Conservation (phyloP, 2,113 vertebrate species). For the Xerus inauris region DNA sequence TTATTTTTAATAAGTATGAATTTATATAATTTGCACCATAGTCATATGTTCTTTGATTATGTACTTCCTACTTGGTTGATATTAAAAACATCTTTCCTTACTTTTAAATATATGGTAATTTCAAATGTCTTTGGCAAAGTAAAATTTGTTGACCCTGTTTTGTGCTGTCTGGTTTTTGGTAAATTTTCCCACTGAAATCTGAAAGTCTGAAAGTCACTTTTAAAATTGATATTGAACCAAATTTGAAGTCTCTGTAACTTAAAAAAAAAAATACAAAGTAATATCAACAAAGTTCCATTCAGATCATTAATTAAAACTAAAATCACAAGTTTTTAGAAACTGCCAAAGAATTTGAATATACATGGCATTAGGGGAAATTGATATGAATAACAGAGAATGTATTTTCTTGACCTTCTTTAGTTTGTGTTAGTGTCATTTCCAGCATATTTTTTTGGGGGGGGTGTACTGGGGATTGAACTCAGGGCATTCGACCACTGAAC, state of each 20-base stretch:
- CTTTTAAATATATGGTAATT: not conserved
- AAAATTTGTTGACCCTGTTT: conserved; percentile 11
- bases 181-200: not conserved
- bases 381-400: not conserved
- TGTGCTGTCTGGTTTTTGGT: not conserved
- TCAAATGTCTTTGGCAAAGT: conserved; percentile 20
- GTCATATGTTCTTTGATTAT: not conserved
- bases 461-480: too few relatives aligned
- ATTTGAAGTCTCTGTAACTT: conserved; percentile 39
- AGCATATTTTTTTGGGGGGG: not conserved
- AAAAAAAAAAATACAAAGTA: not conserved
- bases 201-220: not conserved
- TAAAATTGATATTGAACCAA: not conserved
- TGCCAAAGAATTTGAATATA: conserved; percentile 5
- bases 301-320: conserved; percentile 36
- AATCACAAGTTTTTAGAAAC: not conserved
- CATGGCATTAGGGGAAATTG: not conserved
- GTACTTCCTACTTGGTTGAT: not conserved
- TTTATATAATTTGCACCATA: conserved; percentile 1
- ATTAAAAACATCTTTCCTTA: not conserved
- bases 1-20: conserved; percentile 33
- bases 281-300: not conserved
- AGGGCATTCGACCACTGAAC: too few relatives aligned
- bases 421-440: not conserved
- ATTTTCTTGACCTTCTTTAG: not conserved